Base-by-base conservation (phyloP, 2,113 vertebrate genomes). In the Diadophis punctatus region DNA sequence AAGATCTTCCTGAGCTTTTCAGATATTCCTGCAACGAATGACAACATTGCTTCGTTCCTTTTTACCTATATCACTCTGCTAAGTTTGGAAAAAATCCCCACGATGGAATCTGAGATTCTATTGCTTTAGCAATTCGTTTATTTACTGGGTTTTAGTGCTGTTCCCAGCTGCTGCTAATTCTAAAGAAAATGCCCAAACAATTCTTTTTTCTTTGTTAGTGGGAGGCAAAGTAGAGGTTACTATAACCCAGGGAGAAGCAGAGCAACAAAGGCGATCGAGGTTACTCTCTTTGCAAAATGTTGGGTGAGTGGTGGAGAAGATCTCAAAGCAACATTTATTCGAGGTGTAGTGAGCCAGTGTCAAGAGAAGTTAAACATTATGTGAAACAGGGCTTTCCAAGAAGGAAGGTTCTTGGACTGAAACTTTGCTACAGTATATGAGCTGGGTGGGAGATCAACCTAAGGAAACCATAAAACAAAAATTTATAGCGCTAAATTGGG, bases 381-480 rank as follows among this genome's bases (percentile, higher is more conserved):
- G 90, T 30, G 7, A 27, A 46, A 49, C 34, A 22, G 0, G 0
- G 14, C 91, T 0, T 39, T 90, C 89, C 2, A 22, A 87, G 92
- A 95, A 51, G 55, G 27, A 55, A 16, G 89, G 91, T 90, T 91
- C 34, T 11, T 91, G 88, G 80, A 48, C 94, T 39, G n/a, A 94
- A 94, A 22, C 80, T 68, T 34, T 92, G 87, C 48, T 92, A 18
- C 14, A 34, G 63, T 18, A 87, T 5, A 86, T 30, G 93, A 94
- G 43, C 89, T 87, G 55, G 39, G 55, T 16, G 94, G 60, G 93
- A 95, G 96, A 94, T 63, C 30, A 94, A 34, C 34, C 8, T 87
- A 94, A 94, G 90, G 43, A 92, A 96, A 93, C 91, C 86, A 89
- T 90, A 94, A 96, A 96, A 86, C 8, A 92, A 90, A 92, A 95